Percentiles rank a stretch among this genome's conserved stretches.
Conservation (phyloP, 1,140 invertebrate species). For the Periplaneta americana region DNA sequence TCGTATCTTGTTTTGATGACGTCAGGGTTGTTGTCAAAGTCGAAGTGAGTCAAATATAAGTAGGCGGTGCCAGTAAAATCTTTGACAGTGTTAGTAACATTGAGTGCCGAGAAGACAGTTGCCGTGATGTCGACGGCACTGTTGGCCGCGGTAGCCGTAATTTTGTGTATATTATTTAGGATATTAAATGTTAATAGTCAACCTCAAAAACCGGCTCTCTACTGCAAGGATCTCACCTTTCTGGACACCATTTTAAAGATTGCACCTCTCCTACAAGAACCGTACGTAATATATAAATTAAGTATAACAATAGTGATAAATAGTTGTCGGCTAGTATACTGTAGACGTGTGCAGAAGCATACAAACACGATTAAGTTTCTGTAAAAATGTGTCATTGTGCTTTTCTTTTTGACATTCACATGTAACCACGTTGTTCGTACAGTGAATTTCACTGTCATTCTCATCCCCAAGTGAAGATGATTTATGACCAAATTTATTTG, state of each 20-base stretch:
- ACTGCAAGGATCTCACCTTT: constrained; percentile 67
- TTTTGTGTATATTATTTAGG: constrained; percentile 72
- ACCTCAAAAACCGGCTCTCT: constrained; percentile 64
- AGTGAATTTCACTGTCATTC: too few species aligned
- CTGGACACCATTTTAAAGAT: constrained; percentile 68
- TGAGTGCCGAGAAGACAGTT: not conserved
- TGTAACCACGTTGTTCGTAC: not conserved
- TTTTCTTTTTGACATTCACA: not conserved
- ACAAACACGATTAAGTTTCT: too few species aligned
- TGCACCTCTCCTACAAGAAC: constrained; percentile 66
- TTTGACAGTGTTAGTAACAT: not conserved
- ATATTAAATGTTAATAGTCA: constrained; percentile 77
- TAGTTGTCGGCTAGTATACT: too few species aligned
- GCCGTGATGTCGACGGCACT: constrained; percentile 65
- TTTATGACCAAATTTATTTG: too few species aligned
- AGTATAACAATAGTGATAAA: too few species aligned
- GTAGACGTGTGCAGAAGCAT: too few species aligned
- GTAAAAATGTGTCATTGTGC: too few species aligned
- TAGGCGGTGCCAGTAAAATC: not conserved
- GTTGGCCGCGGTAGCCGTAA: constrained; percentile 66
- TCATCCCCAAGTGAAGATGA: too few species aligned
- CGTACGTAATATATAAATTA: constrained; percentile 78
- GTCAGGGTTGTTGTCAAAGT: not conserved
- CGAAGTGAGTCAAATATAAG: not conserved
- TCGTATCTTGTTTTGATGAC: not conserved